phyloP scores from a whole-genome alignment of 2,888 invertebrate species.

The Unio pictorum region DNA sequence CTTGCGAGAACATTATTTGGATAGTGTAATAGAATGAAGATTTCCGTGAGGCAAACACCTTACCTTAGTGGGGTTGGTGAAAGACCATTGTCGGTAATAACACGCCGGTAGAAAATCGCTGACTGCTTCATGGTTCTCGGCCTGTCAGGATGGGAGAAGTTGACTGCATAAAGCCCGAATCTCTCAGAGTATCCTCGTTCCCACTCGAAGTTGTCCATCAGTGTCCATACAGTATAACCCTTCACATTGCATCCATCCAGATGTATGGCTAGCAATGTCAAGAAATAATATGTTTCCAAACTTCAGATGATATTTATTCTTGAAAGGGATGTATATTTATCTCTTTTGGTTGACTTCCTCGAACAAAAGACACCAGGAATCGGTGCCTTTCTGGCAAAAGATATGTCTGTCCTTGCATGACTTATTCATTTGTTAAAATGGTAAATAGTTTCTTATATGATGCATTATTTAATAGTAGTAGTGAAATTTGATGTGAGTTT shows the following conservation, averaged over 20 bases:
- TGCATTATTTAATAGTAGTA: background rate
- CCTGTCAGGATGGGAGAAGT: slow-evolving; percentile 79
- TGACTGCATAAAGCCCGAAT: slow-evolving; percentile 82
- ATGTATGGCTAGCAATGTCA: slow-evolving; percentile 29
- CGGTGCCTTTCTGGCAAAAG: too few relatives aligned
- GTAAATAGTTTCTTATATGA: too few relatives aligned
- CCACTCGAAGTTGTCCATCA: slow-evolving; percentile 90
- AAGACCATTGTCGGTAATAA: slow-evolving; percentile 39
- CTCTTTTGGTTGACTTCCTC: too few relatives aligned
- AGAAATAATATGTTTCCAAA: background rate
- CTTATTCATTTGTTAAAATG: too few relatives aligned
- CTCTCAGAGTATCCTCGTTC: slow-evolving; percentile 79
- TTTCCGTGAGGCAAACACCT: too few relatives aligned
- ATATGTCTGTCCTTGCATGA: too few relatives aligned
- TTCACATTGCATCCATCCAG: slow-evolving; percentile 62
- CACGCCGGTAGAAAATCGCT: slow-evolving; percentile 53
- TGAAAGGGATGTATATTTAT: too few relatives aligned
- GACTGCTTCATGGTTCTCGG: slow-evolving; percentile 80
- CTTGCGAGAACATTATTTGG: too few relatives aligned
- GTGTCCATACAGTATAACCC: slow-evolving; percentile 84
- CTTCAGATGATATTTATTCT: too few relatives aligned
- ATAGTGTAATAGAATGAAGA: too few relatives aligned
- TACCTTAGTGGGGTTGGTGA: too few relatives aligned
- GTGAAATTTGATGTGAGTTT: background rate
- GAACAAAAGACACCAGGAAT: too few relatives aligned